Conservation (phyloP, 2,113 vertebrate species). For the Haplotaxodon microlepis region DNA sequence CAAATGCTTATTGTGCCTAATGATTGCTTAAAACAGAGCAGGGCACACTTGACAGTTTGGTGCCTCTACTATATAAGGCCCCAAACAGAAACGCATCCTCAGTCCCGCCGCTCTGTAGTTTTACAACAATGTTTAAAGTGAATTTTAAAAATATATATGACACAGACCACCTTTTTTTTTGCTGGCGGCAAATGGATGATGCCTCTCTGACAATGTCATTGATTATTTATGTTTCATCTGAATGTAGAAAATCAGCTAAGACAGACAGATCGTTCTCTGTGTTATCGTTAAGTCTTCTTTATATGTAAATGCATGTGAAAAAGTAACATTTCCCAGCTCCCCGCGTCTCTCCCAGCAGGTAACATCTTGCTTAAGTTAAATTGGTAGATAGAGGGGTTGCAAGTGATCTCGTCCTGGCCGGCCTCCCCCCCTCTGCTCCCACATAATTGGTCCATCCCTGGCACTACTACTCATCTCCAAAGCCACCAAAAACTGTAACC, state of each 20-base stretch:
- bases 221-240: not conserved
- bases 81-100: slow-evolving; percentile 35
- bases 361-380: not conserved
- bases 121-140: not conserved
- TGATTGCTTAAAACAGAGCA: slow-evolving; percentile 55
- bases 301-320: not conserved
- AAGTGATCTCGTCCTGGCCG: slow-evolving; percentile 10
- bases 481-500: slow-evolving; percentile 71
- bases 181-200: not conserved
- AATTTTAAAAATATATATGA: not conserved
- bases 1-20: slow-evolving; percentile 63
- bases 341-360: not conserved
- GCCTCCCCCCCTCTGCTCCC: not conserved
- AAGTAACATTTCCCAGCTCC: not conserved
- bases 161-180: not conserved
- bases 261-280: not conserved
- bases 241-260: not conserved
- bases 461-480: slow-evolving; percentile 60
- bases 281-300: not conserved
- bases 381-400: not conserved
- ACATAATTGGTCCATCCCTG: slow-evolving; percentile 65
- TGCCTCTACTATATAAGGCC: not conserved
- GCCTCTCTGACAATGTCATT: not conserved
- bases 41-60: slow-evolving; percentile 49
- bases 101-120: slow-evolving; percentile 18